These are phyloP conservation scores for Notodonta dromedarius DNA, from an alignment of 2,888 invertebrate genomes.

Conservation along the genomic window DNA sequence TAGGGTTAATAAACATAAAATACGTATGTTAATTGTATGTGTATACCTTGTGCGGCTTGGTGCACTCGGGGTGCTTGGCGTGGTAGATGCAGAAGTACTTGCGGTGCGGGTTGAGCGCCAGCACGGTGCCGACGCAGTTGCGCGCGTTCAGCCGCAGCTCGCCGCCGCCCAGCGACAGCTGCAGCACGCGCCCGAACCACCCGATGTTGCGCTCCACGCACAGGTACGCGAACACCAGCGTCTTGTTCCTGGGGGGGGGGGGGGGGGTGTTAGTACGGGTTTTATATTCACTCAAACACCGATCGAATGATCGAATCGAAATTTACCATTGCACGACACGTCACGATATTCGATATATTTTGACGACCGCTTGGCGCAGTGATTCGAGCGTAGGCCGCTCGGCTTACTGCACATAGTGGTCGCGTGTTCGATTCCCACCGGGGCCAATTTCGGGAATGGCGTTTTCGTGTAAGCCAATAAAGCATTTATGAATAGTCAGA, in stretches of 20 bases:
- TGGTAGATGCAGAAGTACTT: slow-evolving; percentile 99
- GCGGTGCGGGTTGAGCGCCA: slow-evolving; percentile 97
- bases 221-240: slow-evolving; percentile 97
- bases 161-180: slow-evolving; percentile 92
- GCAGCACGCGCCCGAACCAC: slow-evolving; percentile 97
- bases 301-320: too few relatives aligned
- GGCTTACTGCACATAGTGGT: too few relatives aligned
- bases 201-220: slow-evolving; percentile 95
- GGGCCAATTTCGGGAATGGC: too few relatives aligned
- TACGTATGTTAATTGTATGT: neutral
- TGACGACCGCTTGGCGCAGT: too few relatives aligned
- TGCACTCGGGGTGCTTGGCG: slow-evolving; percentile 95
- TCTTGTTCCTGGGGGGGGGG: slow-evolving; percentile 90
- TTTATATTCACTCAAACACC: too few relatives aligned
- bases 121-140: slow-evolving; percentile 98
- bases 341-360: too few relatives aligned
- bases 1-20: neutral
- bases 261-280: too few relatives aligned
- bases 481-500: too few relatives aligned
- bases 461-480: too few relatives aligned
- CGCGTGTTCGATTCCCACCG: too few relatives aligned
- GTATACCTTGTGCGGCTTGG: slow-evolving; percentile 86
- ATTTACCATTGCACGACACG: too few relatives aligned
- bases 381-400: too few relatives aligned
- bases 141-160: slow-evolving; percentile 96